Conservation (phyloP, 1,140 invertebrate genomes). For the Drosophila saltans region DNA sequence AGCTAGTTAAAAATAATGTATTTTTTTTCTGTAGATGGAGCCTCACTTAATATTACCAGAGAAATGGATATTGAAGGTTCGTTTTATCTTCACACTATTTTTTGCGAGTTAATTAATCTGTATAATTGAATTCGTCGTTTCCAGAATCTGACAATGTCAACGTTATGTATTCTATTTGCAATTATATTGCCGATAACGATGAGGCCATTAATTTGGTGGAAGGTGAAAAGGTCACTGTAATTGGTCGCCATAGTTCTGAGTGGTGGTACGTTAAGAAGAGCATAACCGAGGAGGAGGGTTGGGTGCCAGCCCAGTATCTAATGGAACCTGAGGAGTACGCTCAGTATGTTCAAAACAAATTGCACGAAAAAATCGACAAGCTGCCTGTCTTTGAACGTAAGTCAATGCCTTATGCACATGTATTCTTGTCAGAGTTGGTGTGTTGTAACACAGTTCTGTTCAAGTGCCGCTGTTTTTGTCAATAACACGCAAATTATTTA, state of each 20-base stretch:
- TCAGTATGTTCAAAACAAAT: constrained; percentile 92
- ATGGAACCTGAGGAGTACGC: constrained; percentile 92
- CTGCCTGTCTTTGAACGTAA: constrained; percentile 96
- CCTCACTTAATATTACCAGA: constrained; percentile 77
- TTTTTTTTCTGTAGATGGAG: constrained; percentile 59
- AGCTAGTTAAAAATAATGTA: too few species aligned
- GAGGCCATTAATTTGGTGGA: constrained; percentile 94
- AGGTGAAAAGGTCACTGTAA: constrained; percentile 93
- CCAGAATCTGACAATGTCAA: constrained; percentile 88
- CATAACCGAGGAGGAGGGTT: constrained; percentile 94
- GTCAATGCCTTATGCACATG: constrained; percentile 64
- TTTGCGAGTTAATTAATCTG: not conserved
- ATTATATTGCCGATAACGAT: constrained; percentile 93
- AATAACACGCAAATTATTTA: constrained; percentile 45
- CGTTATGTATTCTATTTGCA: constrained; percentile 91
- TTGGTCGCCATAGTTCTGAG: constrained; percentile 91
- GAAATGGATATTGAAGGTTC: constrained; percentile 78
- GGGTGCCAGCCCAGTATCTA: constrained; percentile 94
- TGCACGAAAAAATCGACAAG: constrained; percentile 95
- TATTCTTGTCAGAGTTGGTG: not conserved
- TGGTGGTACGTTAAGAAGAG: constrained; percentile 97
- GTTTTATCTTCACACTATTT: not conserved
- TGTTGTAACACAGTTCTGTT: constrained; percentile 29
- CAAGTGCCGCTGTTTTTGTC: constrained; percentile 42
- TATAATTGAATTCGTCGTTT: not conserved